phyloP scores from a whole-genome alignment of 2,888 invertebrate species.

The Rugalucina vietnamica region DNA sequence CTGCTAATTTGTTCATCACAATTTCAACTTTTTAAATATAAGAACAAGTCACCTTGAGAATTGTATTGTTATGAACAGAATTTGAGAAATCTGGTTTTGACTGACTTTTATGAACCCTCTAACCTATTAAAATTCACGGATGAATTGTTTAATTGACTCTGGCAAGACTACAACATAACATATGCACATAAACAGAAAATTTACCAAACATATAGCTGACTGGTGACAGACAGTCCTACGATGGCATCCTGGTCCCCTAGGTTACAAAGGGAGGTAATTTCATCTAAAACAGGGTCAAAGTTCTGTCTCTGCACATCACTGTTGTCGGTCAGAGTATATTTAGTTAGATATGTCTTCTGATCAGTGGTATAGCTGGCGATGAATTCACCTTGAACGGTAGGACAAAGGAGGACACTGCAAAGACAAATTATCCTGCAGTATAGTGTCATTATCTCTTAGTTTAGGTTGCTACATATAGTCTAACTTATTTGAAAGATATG shows the following conservation, averaged over 20 bases:
- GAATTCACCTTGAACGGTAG: conserved; percentile 19
- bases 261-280: conserved; percentile 34
- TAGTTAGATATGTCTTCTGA: conserved; percentile 38
- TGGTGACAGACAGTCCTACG: conserved; percentile 39
- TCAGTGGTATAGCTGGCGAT: conserved; percentile 42
- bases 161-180: too few relatives aligned
- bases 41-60: too few relatives aligned
- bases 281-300: conserved; percentile 36
- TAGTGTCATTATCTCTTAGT: too few relatives aligned
- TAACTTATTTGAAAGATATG: too few relatives aligned
- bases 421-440: too few relatives aligned
- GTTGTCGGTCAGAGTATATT: conserved; percentile 31
- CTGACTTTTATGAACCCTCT: neutral
- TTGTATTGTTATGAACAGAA: too few relatives aligned
- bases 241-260: conserved; percentile 54
- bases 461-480: too few relatives aligned
- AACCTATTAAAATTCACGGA: too few relatives aligned
- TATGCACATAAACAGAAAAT: neutral
- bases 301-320: conserved; percentile 10
- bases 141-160: too few relatives aligned
- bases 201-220: conserved; percentile 60
- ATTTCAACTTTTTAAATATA: too few relatives aligned
- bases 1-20: too few relatives aligned
- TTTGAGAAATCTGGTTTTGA: too few relatives aligned
- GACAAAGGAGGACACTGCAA: conserved; percentile 52